phyloP scores from a whole-genome alignment of 2,888 invertebrate genomes.

The Lasioglossum leucozonium region DNA sequence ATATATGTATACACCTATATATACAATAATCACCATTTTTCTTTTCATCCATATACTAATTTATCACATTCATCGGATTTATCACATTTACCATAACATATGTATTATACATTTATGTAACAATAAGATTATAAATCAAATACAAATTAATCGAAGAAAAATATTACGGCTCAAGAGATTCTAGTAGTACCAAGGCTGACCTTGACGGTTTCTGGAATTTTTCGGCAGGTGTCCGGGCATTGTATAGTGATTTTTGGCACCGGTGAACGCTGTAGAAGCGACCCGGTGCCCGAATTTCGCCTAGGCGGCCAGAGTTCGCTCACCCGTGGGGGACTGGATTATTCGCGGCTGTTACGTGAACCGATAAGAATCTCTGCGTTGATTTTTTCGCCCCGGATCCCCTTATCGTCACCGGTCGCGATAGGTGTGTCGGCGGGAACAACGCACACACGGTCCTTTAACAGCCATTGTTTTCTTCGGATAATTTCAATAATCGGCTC shows the following conservation, averaged over 20 bases:
- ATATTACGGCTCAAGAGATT: too few relatives aligned
- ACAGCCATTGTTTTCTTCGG: background rate
- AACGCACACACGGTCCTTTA: background rate
- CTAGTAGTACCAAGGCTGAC: background rate
- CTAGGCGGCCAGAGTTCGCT: constrained; percentile 53
- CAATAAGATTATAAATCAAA: too few relatives aligned
- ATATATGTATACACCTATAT: too few relatives aligned
- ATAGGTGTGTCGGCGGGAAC: background rate
- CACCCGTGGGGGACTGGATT: constrained; percentile 56
- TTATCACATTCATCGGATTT: too few relatives aligned
- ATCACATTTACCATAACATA: too few relatives aligned
- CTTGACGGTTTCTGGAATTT: background rate
- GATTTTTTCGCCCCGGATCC: constrained; percentile 33
- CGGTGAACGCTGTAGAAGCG: background rate
- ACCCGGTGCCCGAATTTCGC: background rate
- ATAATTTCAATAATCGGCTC: background rate
- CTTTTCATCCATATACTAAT: too few relatives aligned
- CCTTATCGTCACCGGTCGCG: constrained; percentile 52
- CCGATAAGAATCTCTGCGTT: constrained; percentile 63
- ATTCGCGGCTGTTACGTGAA: constrained; percentile 58
- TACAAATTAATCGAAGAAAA: too few relatives aligned
- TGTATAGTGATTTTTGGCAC: constrained; percentile 40
- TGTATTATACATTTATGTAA: too few relatives aligned
- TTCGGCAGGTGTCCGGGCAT: background rate
- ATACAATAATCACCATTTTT: too few relatives aligned